Evolutionary conservation across 2,888 invertebrate species (phyloP), one percentile per base, ranked within the genome.

Genomic region (Trichopoda pennipes): DNA sequence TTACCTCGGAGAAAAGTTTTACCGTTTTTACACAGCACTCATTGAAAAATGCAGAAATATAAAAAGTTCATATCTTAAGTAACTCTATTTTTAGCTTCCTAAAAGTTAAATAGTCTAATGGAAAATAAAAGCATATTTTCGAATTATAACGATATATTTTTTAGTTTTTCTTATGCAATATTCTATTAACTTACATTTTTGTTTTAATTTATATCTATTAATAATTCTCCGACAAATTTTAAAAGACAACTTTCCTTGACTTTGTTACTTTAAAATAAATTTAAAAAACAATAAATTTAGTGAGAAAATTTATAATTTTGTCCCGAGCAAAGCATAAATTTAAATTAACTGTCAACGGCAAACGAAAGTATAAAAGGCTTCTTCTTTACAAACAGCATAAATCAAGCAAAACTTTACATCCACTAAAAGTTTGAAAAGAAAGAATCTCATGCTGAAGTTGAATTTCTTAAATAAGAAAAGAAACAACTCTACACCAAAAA

Each of bases 241-340:
- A 78, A 66, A 60, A 70, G 72, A 78, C 64, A 72, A 72, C 53
- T 64, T 72, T 68, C 66, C 47, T 16, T 55, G 21, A 60, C 53
- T 47, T 53, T 60, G 61, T 44, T 51, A 58, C 55, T 12, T 56
- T 49, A 28, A 61, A 70, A 72, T 53, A 76, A 68, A 63, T 28
- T 63, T 51, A 58, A 64, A 73, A 69, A 16, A 63, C 63, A 63
- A 69, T 19, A 63, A 79, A 69, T 44, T 81, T 75, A 42, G 79
- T 82, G 81, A 75, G 81, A 82, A 79, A 78, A 82, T 82, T 82
- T 82, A 78, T 82, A 75, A 82, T 75, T 82, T 75, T 82, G 19
- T 68, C 78, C 75, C 72, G 70, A 75, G 49, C 66, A 75, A 66
- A 75, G 70, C 81, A 82, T 82, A 82, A 82, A 82, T 82, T 82